Evolutionary conservation across 2,797 vertebrate genomes (phyloP).

Genomic region (Lithobates sylvaticus): DNA sequence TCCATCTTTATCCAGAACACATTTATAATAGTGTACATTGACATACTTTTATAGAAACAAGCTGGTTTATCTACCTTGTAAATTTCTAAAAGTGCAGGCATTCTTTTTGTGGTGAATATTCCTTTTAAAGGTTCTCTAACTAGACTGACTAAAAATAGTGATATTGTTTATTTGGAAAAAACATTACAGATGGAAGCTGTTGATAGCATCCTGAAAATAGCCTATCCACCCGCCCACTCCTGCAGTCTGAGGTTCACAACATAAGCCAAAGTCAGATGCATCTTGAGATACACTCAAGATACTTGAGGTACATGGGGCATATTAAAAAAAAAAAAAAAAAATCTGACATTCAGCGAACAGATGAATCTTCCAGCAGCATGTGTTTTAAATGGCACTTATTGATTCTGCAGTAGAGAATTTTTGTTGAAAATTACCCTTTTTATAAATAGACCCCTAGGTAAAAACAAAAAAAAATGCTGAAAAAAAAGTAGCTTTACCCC

Average conservation of each 20-base stretch:
- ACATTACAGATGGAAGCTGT: constrained; percentile 5
- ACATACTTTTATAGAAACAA: too few species aligned
- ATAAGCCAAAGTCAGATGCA: neutral
- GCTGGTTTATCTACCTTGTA: neutral
- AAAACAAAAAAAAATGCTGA: too few species aligned
- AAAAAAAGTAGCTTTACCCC: too few species aligned
- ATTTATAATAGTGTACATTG: neutral
- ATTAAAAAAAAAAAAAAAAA: too few species aligned
- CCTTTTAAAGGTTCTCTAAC: neutral
- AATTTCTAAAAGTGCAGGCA: neutral
- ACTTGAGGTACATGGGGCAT: too few species aligned
- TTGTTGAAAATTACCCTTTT: too few species aligned
- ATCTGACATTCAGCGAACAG: too few species aligned
- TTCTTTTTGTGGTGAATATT: neutral
- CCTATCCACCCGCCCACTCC: constrained; percentile 4
- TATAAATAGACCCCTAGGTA: too few species aligned
- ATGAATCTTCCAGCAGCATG: too few species aligned
- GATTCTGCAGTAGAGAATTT: too few species aligned
- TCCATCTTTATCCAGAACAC: neutral
- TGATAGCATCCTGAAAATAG: constrained; percentile 31
- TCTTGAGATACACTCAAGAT: neutral
- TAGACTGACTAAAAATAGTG: neutral
- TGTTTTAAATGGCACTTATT: too few species aligned
- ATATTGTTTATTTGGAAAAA: constrained; percentile 27
- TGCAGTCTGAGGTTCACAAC: constrained; percentile 6